These are phyloP conservation scores for Philopotamus ludificatus DNA, from an alignment of 1,140 invertebrate genomes.

Conservation along the genomic window DNA sequence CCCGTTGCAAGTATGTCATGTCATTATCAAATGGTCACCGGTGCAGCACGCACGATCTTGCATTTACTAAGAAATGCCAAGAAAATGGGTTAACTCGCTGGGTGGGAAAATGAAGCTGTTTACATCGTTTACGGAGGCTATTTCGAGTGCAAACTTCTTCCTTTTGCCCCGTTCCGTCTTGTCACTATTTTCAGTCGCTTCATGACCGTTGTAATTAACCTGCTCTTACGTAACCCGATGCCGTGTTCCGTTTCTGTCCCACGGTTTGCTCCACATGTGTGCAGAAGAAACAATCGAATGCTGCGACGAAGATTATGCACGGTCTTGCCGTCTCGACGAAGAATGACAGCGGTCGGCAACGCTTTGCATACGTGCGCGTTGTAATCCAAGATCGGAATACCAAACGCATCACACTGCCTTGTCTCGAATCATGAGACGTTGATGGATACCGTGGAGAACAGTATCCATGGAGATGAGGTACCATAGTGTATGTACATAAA, in stretches of 20 bases:
- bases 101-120: background rate
- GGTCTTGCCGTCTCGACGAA: background rate
- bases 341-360: background rate
- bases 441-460: background rate
- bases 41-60: background rate
- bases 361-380: too few relatives aligned
- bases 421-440: background rate
- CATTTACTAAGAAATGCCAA: background rate
- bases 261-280: slow-evolving; percentile 4
- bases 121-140: background rate
- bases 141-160: background rate
- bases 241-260: background rate
- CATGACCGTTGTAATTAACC: background rate
- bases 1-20: too few relatives aligned
- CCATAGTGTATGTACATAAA: background rate
- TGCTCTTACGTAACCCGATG: background rate
- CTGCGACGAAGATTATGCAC: background rate
- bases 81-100: background rate
- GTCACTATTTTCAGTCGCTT: background rate
- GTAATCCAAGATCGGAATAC: too few relatives aligned
- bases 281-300: background rate
- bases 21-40: too few relatives aligned
- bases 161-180: background rate
- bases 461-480: background rate
- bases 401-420: too few relatives aligned